Base-by-base conservation (phyloP, 1,140 invertebrate species). In the Anoplophora glabripennis region DNA sequence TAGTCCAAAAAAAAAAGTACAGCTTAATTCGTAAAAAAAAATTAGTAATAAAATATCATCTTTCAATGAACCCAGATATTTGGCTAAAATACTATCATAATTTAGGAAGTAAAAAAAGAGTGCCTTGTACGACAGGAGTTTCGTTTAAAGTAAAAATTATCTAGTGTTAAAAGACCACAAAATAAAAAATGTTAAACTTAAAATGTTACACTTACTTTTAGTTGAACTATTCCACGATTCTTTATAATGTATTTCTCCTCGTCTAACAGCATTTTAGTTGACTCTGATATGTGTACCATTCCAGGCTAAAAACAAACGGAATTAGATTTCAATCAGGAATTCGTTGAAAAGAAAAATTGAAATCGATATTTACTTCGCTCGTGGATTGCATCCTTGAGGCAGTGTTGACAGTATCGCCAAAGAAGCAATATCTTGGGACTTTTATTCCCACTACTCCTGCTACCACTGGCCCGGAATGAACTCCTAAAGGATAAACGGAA, bases 391-490 rank as follows among this genome's bases (percentile, higher is more conserved):
- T 94, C 47, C 91, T 81, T 1, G 90, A 89, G 7, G 90, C 89
- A 0, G 89, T 91, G 68, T 93, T 93, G 4, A 92, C 88, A 1
- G 92, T 93, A 71, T 96, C 93, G 0, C 93, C 93, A 61, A 92
- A 91, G 5, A 92, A 83, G 61, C 89, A 91, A 72, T 90, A 92
- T 56, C 83, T 75, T 0, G 84, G 88, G 67, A 89, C 83, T 69
- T 88, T 88, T 33, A 88, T 76, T 1, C 88, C 88, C 0, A 87
- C 84, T 9, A 87, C 83, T 35, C 84, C 85, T 8, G 84, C 81
- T 11, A 84, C 83, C 7, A 82, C 82, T 14, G 84, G 78, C 58
- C 85, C 84, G 69, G 70, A 79, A 68, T 79, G 76, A 14, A 78
- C 73, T 10, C 77, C 76, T 79, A 59, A 17, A 63, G 58, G 14